Evolutionary conservation across 2,888 invertebrate genomes (phyloP), one percentile per base, ranked within the genome.

Genomic region (Theristus sp.): DNA sequence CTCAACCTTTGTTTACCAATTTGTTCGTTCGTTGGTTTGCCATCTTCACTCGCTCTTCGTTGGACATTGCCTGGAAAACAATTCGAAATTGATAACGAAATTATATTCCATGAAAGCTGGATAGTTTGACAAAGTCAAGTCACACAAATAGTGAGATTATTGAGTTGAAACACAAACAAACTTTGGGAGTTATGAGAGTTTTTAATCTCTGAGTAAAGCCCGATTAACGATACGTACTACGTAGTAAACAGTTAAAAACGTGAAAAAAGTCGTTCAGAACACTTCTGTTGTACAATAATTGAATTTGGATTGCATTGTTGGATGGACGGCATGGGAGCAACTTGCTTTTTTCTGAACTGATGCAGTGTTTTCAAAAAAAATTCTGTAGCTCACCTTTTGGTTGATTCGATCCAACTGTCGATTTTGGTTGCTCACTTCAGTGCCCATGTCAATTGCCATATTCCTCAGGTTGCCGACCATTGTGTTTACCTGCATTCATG

Each of bases 401-500:
- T 93, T 93, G 80, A 98, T 89, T 79, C 93, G 86, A 80, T 93
- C 93, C 73, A 98, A 81, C 80, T 96, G 94, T 74, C 85, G 81
- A 79, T 98, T 98, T 80, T 98, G 98, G 79, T 93, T 90, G 79
- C 67, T 67, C 47, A 71, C 70, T 60, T 71, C 89, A 67, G 89
- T 91, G 70, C 94, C 94, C 96, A 98, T 98, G 77, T 98, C 96
- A 67, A 98, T 84, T 59, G 98, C 98, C 98, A 98, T 98, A 80
- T 98, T 98, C 20, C 49, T 10, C 3, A 49, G 49, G n/a, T 49
- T 49, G 24, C 49, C 49, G 49, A 49, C 49, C 49, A 49, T 49
- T n/a, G 49, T 49, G 3, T 10, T 17, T 6, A 56, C 56, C 30
- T 56, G 30, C 2, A n/a, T n/a, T n/a, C n/a, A n/a, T n/a, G n/a